phyloP scores from a whole-genome alignment of 2,113 vertebrate species.

The Limnothrissa miodon region DNA sequence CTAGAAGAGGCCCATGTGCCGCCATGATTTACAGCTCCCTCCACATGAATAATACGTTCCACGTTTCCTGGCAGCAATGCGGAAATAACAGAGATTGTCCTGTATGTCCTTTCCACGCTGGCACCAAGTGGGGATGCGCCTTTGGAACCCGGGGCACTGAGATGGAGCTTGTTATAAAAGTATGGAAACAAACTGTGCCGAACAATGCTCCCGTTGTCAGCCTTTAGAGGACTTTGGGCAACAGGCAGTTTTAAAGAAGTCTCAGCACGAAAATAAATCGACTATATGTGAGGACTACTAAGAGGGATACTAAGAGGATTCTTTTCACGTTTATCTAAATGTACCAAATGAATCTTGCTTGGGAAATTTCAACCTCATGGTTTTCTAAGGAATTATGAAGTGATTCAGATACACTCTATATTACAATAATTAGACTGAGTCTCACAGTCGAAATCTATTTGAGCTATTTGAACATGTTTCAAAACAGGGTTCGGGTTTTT shows the following conservation, averaged over 20 bases:
- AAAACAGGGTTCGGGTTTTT: not conserved
- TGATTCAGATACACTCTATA: not conserved
- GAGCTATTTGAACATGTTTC: constrained; percentile 8
- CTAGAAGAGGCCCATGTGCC: not conserved
- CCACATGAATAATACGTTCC: constrained; percentile 13
- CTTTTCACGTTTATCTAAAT: not conserved
- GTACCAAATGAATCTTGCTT: not conserved
- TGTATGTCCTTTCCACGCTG: constrained; percentile 50
- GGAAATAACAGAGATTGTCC: constrained; percentile 34
- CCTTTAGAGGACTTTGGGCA: not conserved
- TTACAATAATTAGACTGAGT: not conserved
- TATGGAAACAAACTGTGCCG: constrained; percentile 23
- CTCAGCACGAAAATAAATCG: not conserved
- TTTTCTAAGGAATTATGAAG: not conserved
- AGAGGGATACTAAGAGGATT: not conserved
- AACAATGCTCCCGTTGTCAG: constrained; percentile 26
- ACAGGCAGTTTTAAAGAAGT: not conserved
- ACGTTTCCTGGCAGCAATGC: not conserved
- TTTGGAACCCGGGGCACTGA: constrained; percentile 56
- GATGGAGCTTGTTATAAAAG: constrained; percentile 45
- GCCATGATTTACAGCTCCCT: not conserved
- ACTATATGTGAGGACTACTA: not conserved
- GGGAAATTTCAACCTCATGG: not conserved
- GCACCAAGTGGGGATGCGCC: constrained; percentile 57
- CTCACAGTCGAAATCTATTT: not conserved